A percentile compares a stretch with the other conserved stretches of the same genome.
phyloP scores from a whole-genome alignment of 1,140 invertebrate genomes.

The Musca vetustissima region DNA sequence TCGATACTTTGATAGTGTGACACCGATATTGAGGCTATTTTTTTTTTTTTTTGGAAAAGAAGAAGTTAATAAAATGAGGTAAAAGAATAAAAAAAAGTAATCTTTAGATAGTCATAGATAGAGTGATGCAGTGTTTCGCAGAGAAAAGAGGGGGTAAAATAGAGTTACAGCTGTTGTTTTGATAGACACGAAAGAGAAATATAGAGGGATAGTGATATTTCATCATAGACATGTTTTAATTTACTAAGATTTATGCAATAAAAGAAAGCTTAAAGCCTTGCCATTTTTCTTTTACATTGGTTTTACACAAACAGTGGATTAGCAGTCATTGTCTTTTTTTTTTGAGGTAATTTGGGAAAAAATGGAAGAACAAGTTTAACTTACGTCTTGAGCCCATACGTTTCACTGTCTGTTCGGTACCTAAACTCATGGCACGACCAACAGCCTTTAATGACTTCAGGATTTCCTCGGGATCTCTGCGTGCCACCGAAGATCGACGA shows the following conservation, averaged over 20 bases:
- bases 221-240: not conserved
- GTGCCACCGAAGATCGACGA: conserved; percentile 75
- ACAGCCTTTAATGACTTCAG: conserved; percentile 75
- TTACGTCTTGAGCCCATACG: conserved; percentile 65
- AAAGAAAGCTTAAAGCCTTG: not conserved
- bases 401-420: conserved; percentile 59
- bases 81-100: conserved; percentile 7
- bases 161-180: not conserved
- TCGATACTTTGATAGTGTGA: conserved; percentile 57
- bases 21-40: conserved; percentile 55
- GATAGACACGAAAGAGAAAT: not conserved
- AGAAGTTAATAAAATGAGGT: not conserved
- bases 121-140: not conserved
- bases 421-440: conserved; percentile 75
- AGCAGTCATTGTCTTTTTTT: not conserved
- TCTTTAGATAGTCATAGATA: not conserved
- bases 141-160: not conserved
- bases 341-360: not conserved
- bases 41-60: conserved; percentile 10
- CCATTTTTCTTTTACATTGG: not conserved
- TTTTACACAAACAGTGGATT: not conserved
- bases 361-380: conserved; percentile 47
- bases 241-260: not conserved
- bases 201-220: not conserved
- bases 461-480: conserved; percentile 80